These are phyloP conservation scores for Diabrotica virgifera DNA, from an alignment of 1,140 invertebrate genomes.

Conservation along the genomic window DNA sequence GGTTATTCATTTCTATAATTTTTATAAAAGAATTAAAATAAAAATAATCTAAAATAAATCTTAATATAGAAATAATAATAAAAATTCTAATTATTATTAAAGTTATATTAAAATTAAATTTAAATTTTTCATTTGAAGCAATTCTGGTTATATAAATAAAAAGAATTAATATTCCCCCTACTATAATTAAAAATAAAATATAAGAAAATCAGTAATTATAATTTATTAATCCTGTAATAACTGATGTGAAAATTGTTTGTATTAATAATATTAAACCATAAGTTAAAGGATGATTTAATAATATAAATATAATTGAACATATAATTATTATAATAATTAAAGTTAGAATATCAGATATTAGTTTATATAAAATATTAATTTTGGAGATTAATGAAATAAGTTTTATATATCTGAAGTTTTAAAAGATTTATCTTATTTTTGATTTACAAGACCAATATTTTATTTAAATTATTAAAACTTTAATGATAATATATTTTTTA, in stretches of 20 bases:
- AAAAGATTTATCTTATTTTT: constrained; percentile 54
- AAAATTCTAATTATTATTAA: not conserved
- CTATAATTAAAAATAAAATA: constrained; percentile 54
- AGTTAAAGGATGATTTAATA: constrained; percentile 51
- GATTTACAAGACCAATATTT: constrained; percentile 60
- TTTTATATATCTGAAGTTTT: constrained; percentile 55
- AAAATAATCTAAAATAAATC: not conserved
- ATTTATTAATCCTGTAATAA: constrained; percentile 46
- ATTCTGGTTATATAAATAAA: constrained; percentile 58
- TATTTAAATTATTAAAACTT: constrained; percentile 58
- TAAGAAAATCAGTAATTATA: constrained; percentile 51
- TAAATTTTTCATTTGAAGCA: constrained; percentile 55
- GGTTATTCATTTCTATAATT: constrained; percentile 1
- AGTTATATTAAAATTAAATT: constrained; percentile 28
- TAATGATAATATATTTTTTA: constrained; percentile 45
- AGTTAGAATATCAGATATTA: constrained; percentile 47
- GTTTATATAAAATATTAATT: constrained; percentile 46
- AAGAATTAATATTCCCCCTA: constrained; percentile 56
- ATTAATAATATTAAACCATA: constrained; percentile 52
- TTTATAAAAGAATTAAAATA: constrained; percentile 3
- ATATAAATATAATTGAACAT: constrained; percentile 47
- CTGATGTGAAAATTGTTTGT: constrained; percentile 49
- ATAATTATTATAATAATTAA: constrained; percentile 43
- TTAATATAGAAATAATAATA: not conserved
- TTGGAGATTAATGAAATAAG: constrained; percentile 53